A percentile compares a stretch with the other conserved stretches of the same genome.
phyloP scores from a whole-genome alignment of 2,888 invertebrate species.

The Drosophila incognita region DNA sequence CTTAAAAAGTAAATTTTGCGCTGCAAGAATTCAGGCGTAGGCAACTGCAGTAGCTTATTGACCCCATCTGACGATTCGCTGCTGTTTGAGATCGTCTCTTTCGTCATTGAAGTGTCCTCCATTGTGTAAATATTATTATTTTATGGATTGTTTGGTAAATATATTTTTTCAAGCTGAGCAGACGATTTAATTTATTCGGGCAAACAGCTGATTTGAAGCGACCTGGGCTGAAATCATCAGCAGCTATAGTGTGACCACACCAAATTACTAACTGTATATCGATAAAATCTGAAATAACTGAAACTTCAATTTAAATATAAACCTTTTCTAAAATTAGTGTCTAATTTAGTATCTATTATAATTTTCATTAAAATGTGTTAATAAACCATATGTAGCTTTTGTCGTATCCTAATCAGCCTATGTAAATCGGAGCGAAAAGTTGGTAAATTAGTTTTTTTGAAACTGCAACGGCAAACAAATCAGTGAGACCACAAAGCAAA shows the following conservation, averaged over 20 bases:
- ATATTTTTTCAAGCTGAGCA: background rate
- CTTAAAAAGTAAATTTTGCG: conserved; percentile 86
- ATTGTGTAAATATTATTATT: conserved; percentile 5
- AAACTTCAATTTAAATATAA: background rate
- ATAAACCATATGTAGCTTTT: background rate
- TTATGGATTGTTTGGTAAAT: background rate
- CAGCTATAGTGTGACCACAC: conserved; percentile 20
- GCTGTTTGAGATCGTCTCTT: conserved; percentile 32
- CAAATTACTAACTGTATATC: conserved; percentile 13
- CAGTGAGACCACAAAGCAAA: conserved; percentile 24
- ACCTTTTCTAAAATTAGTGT: background rate
- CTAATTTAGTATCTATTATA: background rate
- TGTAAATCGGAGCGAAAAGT: background rate
- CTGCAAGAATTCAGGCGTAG: conserved; percentile 78
- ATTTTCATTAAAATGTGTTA: background rate
- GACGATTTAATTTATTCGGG: background rate
- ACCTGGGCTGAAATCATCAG: conserved; percentile 35
- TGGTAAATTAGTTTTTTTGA: background rate
- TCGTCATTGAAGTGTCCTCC: conserved; percentile 23
- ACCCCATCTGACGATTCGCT: conserved; percentile 4
- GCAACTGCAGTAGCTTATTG: conserved; percentile 55
- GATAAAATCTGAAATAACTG: background rate
- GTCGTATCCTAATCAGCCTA: background rate
- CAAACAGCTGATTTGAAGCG: conserved; percentile 34
- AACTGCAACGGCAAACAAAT: background rate